Base-by-base conservation (phyloP, 2,113 vertebrate genomes). In the Perognathus longimembris region DNA sequence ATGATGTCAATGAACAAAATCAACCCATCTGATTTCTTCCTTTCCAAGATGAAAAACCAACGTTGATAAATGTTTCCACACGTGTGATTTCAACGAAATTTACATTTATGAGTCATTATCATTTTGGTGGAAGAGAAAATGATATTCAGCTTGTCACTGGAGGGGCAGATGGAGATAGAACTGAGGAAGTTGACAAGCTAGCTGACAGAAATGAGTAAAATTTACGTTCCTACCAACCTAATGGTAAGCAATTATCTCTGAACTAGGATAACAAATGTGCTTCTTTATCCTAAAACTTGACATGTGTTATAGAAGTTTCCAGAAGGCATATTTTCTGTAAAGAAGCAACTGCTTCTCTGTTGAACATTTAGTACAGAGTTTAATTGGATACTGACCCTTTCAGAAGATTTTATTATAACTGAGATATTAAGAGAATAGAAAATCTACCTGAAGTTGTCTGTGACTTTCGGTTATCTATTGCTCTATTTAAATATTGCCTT, bases 181-280 rank as follows among this genome's bases (percentile, higher is more conserved):
- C 92, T 93, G 90, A 95, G 95, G 91, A 96, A 97, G 96, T 21
- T 97, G 97, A 98, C 97, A 97, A 85, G 92, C 94, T 94, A 95
- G 94, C 97, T 98, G 97, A 98, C 97, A 97, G 97, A 98, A 98
- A 97, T 95, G 97, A 98, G 97, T 94, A 97, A 96, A 98, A 98
- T 98, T 98, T 98, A 98, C 89, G 94, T 97, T 96, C 97, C 95
- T 96, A 94, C 89, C 96, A 97, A 97, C 93, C 96, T 98, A 98
- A 98, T 97, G 97, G 97, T 96, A 98, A 98, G 98, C 97, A 98
- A 98, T 98, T 98, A 98, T 98, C 97, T 98, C 96, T 97, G 95
- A 98, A 98, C 96, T 36, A 4, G 96, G 96, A 97, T 97, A 97
- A 97, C 96, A 97, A 98, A 98, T 97, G 97, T 97, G 96, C 95